A percentile compares a stretch with the other conserved stretches of the same genome.
phyloP scores from a whole-genome alignment of 2,113 vertebrate species.

The Zosterops hypoxanthus region DNA sequence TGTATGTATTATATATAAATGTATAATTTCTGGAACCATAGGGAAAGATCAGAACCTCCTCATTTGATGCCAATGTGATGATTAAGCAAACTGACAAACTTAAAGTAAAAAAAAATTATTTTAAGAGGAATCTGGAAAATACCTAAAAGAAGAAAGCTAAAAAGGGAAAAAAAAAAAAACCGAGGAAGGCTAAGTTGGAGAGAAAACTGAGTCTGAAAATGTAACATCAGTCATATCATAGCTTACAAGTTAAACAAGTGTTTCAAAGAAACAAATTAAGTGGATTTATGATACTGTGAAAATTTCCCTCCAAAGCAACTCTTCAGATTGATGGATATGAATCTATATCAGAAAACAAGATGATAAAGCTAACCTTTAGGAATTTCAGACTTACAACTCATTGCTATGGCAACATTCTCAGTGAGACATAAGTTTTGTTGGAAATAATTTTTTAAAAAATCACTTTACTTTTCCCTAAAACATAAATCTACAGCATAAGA shows the following conservation, averaged over 20 bases:
- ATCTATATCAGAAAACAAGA: constrained; percentile 57
- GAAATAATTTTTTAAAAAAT: not conserved
- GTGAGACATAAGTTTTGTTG: constrained; percentile 28
- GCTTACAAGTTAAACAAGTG: not conserved
- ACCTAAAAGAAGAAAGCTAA: not conserved
- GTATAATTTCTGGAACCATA: too few species aligned
- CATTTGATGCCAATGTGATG: not conserved
- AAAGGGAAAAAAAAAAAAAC: too few species aligned
- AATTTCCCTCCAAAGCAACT: constrained; percentile 45
- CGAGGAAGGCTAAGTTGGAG: not conserved
- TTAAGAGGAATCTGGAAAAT: not conserved
- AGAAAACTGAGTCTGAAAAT: not conserved
- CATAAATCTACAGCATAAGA: constrained; percentile 16
- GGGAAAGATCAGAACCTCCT: not conserved
- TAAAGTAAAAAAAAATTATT: not conserved
- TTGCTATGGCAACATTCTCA: constrained; percentile 69
- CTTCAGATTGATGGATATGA: constrained; percentile 60
- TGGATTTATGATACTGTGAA: constrained; percentile 30
- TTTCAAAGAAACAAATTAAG: constrained; percentile 41
- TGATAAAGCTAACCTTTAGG: constrained; percentile 65
- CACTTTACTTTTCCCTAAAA: constrained; percentile 45
- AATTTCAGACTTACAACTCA: constrained; percentile 65
- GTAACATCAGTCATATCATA: not conserved
- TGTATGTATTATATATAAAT: too few species aligned
- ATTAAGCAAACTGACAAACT: not conserved